Conservation (phyloP, 2,888 invertebrate species). For the Stenurella melanura region DNA sequence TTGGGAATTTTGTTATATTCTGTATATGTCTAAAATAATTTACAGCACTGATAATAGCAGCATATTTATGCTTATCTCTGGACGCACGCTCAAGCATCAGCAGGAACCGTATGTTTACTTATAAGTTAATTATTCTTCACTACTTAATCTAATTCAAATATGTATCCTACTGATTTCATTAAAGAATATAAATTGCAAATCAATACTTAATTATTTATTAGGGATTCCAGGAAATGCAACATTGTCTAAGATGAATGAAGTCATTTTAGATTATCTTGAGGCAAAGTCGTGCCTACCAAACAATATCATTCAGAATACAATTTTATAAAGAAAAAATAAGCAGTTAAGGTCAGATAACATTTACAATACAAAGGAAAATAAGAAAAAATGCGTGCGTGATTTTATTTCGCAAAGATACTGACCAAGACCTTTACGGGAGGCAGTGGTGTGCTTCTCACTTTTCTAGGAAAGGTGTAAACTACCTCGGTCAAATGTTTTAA, state of each 20-base stretch:
- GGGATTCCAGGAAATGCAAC: constrained; percentile 39
- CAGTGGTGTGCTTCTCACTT: constrained; percentile 10
- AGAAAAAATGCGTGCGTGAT: constrained; percentile 39
- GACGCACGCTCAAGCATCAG: neutral
- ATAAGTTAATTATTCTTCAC: neutral
- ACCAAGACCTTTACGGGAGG: constrained; percentile 32
- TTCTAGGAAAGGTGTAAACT: neutral
- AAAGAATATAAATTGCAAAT: constrained; percentile 18
- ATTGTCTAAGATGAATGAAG: constrained; percentile 46
- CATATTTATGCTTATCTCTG: too few relatives aligned
- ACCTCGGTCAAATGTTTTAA: too few relatives aligned
- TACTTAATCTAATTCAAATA: constrained; percentile 1
- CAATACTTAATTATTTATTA: constrained; percentile 42
- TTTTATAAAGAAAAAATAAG: constrained; percentile 34
- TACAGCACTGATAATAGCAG: too few relatives aligned
- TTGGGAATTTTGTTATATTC: too few relatives aligned
- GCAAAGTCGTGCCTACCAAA: constrained; percentile 44
- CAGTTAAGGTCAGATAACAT: constrained; percentile 41
- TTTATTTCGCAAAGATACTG: constrained; percentile 35
- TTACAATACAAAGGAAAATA: constrained; percentile 29
- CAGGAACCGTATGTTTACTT: neutral
- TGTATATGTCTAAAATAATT: too few relatives aligned
- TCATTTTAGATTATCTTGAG: constrained; percentile 42
- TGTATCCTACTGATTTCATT: neutral
- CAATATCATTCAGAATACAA: constrained; percentile 45